These are phyloP conservation scores for Cerastoderma edule DNA, from an alignment of 2,888 invertebrate species.

Conservation along the genomic window DNA sequence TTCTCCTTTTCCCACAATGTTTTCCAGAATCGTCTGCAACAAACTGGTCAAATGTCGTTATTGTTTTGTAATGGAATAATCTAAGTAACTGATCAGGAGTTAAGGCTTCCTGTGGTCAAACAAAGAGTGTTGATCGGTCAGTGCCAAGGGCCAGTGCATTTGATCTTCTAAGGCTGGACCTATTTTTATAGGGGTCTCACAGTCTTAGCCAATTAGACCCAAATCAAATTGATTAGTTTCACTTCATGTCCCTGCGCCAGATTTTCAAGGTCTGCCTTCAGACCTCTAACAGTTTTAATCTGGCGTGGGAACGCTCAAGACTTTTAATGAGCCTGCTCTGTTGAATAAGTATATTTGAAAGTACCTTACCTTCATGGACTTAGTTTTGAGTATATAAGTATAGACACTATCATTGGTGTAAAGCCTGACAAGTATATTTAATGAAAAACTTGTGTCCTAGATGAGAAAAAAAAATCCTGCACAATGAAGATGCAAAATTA, in stretches of 20 bases:
- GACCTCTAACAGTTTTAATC: slow-evolving; percentile 12
- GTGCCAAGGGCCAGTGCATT: slow-evolving; percentile 3
- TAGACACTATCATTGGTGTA: too few relatives aligned
- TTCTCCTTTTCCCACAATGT: slow-evolving; percentile 12
- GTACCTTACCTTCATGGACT: too few relatives aligned
- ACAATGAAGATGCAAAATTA: too few relatives aligned
- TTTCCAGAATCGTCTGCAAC: not conserved
- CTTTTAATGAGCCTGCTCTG: slow-evolving; percentile 4
- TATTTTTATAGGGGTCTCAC: not conserved
- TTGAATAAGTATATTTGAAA: too few relatives aligned
- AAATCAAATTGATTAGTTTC: slow-evolving; percentile 21
- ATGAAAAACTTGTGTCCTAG: too few relatives aligned
- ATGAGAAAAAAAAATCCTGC: too few relatives aligned
- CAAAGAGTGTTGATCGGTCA: too few relatives aligned
- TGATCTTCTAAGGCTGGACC: slow-evolving; percentile 5
- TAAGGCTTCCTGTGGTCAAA: too few relatives aligned
- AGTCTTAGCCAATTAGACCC: slow-evolving; percentile 13
- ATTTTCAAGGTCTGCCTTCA: not conserved
- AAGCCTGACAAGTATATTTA: too few relatives aligned
- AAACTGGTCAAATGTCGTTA: not conserved
- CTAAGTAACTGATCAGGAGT: too few relatives aligned
- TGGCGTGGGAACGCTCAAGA: slow-evolving; percentile 9
- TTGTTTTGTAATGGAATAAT: too few relatives aligned
- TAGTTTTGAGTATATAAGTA: too few relatives aligned
- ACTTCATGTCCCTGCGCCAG: slow-evolving; percentile 11